Evolutionary conservation across 1,140 invertebrate genomes (phyloP).

Genomic region (Physella acuta): DNA sequence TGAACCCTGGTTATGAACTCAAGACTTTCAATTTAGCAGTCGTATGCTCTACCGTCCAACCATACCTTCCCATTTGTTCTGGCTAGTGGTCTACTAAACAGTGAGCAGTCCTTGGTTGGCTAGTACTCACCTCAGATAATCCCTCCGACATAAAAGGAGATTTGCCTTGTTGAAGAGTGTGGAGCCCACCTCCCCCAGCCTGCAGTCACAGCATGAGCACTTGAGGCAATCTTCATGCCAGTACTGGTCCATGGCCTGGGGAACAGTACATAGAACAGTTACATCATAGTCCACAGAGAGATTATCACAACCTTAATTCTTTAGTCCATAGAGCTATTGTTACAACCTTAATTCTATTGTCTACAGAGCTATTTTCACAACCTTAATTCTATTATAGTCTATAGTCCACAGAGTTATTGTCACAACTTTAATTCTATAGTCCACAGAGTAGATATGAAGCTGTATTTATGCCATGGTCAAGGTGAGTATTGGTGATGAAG

Average conservation of each 20-base stretch:
- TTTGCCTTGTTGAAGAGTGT: conserved; percentile 90
- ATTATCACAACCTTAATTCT: neutral
- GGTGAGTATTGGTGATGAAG: no score
- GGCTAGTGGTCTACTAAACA: no score
- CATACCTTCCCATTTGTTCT: no score
- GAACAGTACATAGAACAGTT: neutral
- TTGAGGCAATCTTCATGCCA: conserved; percentile 96
- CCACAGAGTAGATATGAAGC: no score
- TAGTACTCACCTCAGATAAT: conserved; percentile 81
- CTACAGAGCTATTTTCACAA: neutral
- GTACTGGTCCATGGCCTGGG: conserved; percentile 74
- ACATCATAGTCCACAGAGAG: neutral
- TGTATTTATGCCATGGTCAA: no score
- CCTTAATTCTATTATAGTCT: neutral
- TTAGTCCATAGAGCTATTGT: no score
- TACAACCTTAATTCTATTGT: neutral
- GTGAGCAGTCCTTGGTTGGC: no score
- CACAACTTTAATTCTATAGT: neutral
- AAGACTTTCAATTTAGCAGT: no score
- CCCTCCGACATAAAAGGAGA: conserved; percentile 87
- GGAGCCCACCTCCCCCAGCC: conserved; percentile 87
- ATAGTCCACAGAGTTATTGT: no score
- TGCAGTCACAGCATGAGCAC: conserved; percentile 89
- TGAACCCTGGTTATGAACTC: no score
- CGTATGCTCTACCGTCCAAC: no score